Conservation (phyloP, 2,113 vertebrate species). For the Fregetta grallaria region DNA sequence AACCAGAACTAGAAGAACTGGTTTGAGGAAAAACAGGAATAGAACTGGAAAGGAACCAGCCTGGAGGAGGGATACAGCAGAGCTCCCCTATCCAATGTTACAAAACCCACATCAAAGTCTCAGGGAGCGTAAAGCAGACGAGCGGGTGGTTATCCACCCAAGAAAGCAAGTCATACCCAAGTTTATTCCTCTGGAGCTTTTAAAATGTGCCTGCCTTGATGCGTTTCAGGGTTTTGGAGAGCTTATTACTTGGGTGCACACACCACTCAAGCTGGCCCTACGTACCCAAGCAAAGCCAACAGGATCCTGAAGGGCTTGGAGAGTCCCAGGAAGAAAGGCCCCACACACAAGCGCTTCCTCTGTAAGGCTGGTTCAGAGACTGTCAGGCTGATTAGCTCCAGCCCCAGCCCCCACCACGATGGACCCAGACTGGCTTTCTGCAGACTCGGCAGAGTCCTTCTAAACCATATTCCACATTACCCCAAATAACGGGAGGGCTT, state of each 20-base stretch:
- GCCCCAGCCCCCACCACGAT: not conserved
- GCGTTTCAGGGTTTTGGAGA: not conserved
- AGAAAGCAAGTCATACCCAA: not conserved
- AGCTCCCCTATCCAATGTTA: not conserved
- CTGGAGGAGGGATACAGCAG: not conserved
- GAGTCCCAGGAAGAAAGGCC: not conserved
- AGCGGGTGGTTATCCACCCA: not conserved
- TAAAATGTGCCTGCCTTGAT: not conserved
- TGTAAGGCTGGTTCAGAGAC: accelerated
- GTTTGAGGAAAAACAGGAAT: not conserved
- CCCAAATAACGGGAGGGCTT: not conserved
- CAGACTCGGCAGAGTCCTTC: not conserved
- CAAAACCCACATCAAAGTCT: not conserved
- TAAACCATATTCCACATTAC: not conserved
- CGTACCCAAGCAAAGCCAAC: not conserved
- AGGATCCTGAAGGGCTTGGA: not conserved
- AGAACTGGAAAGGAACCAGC: not conserved
- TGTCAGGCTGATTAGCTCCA: not conserved
- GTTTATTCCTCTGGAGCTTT: not conserved
- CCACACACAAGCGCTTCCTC: not conserved
- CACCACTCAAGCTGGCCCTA: not conserved
- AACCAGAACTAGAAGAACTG: not conserved
- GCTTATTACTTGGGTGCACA: not conserved
- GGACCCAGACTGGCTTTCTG: not conserved
- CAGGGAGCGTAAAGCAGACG: accelerated